Percentiles rank a stretch among this genome's conserved stretches.
These are phyloP conservation scores for Mormyrops boulengeri DNA, from an alignment of 2,797 vertebrate species.

Conservation along the genomic window DNA sequence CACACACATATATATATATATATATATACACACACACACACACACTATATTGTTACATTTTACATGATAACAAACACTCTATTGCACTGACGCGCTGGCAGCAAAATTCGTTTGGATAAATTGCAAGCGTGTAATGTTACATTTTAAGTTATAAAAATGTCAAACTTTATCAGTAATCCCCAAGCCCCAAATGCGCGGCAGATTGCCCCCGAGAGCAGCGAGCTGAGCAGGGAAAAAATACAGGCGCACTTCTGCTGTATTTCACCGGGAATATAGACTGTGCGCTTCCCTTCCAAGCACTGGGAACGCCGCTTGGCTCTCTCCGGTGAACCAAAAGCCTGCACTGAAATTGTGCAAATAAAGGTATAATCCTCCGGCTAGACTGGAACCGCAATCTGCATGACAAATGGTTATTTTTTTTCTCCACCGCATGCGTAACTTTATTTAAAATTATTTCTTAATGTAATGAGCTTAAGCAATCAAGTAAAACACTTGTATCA, in stretches of 20 bases:
- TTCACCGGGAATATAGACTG: background rate
- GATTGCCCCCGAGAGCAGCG: background rate
- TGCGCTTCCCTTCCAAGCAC: background rate
- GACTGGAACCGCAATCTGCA: background rate
- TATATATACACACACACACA: no score
- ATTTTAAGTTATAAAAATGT: slow-evolving; percentile 4
- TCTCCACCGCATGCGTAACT: background rate
- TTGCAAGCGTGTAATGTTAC: background rate
- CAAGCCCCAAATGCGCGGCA: background rate
- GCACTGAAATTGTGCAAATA: background rate
- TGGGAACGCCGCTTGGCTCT: background rate
- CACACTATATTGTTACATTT: background rate
- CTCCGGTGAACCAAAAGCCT: background rate
- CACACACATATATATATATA: no score
- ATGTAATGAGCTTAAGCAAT: background rate
- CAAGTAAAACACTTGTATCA: background rate
- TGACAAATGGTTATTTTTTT: background rate
- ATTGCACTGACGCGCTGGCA: background rate
- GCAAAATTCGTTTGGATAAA: background rate
- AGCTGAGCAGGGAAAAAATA: background rate
- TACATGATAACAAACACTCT: background rate
- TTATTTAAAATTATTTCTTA: background rate
- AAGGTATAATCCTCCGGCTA: slow-evolving; percentile 3
- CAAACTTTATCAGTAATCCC: slow-evolving; percentile 5
- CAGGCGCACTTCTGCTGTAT: background rate